Evolutionary conservation across 92 coral and sea anemone genomes (phyloP).

Genomic region (Galaxea fascicularis): DNA sequence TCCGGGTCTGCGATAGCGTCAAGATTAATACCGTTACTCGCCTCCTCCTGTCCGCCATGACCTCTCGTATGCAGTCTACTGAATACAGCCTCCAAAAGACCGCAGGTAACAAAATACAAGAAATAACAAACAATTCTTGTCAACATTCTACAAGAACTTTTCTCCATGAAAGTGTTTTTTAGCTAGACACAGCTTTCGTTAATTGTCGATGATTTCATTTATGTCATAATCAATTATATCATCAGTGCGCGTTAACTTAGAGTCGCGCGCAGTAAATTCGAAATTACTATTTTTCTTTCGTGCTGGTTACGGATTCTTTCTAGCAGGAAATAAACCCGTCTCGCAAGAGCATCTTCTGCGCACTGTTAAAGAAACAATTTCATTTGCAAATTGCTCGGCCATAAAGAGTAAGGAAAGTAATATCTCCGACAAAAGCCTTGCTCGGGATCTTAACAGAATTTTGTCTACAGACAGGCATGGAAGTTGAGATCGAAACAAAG

Average conservation of each 20-base stretch:
- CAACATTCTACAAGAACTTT: neutral
- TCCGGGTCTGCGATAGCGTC: conserved; percentile 16
- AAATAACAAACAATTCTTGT: neutral
- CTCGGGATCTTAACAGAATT: no score
- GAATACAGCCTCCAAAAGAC: neutral
- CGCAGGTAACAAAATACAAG: conserved; percentile 21
- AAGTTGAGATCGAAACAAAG: no score
- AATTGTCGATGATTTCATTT: no score
- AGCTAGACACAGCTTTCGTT: neutral
- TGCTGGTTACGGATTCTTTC: no score
- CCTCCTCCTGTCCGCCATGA: neutral
- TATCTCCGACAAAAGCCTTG: no score
- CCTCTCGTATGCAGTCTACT: neutral
- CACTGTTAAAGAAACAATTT: no score
- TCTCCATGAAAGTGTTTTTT: neutral
- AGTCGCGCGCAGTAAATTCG: neutral
- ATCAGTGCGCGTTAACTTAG: neutral
- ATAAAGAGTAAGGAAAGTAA: no score
- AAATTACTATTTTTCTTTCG: neutral
- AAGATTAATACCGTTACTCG: neutral
- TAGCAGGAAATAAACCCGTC: no score
- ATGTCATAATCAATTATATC: conserved; percentile 7
- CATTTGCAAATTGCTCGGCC: no score
- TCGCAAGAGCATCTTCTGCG: no score
- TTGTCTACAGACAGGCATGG: no score